Evolutionary conservation across 1,140 invertebrate species (phyloP).

Genomic region (Semibalanus balanoides): DNA sequence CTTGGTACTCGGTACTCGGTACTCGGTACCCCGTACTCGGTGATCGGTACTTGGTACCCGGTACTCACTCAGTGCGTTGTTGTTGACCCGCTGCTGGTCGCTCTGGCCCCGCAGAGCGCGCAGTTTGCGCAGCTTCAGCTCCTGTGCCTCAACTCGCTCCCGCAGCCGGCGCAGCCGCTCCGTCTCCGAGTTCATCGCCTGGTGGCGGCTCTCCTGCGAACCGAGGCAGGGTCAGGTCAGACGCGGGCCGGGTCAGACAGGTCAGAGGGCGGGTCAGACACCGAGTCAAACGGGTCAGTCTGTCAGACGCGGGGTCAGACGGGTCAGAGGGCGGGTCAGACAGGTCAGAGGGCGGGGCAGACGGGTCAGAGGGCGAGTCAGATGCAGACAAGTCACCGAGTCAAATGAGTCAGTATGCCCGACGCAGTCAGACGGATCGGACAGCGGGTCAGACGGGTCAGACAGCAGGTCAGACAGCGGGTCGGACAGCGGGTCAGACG

Average conservation of each 20-base stretch:
- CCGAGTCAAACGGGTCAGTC: not conserved
- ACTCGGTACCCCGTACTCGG: too few relatives aligned
- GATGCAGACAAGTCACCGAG: too few relatives aligned
- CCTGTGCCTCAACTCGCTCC: constrained; percentile 83
- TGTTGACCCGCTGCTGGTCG: constrained; percentile 74
- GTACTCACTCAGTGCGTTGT: constrained; percentile 79
- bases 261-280: not conserved
- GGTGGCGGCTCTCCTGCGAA: constrained; percentile 23
- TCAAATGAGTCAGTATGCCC: too few relatives aligned
- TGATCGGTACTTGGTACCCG: too few relatives aligned
- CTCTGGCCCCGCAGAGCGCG: constrained; percentile 74
- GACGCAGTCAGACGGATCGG: too few relatives aligned
- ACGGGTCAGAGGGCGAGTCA: too few relatives aligned
- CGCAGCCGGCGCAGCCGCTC: constrained; percentile 69
- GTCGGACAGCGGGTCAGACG: too few relatives aligned
- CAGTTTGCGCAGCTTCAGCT: constrained; percentile 77
- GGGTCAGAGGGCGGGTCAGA: not conserved
- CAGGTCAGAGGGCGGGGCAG: too few relatives aligned
- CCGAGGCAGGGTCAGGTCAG: not conserved
- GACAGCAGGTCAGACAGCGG: not conserved
- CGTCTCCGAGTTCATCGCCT: constrained; percentile 58
- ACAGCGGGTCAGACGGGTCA: not conserved
- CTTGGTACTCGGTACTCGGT: too few relatives aligned
- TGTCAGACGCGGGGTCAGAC: too few relatives aligned
- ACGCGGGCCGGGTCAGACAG: not conserved